Percentiles rank a stretch among this genome's conserved stretches.
phyloP scores from a whole-genome alignment of 2,888 invertebrate genomes.

The Drosophila longiperda region DNA sequence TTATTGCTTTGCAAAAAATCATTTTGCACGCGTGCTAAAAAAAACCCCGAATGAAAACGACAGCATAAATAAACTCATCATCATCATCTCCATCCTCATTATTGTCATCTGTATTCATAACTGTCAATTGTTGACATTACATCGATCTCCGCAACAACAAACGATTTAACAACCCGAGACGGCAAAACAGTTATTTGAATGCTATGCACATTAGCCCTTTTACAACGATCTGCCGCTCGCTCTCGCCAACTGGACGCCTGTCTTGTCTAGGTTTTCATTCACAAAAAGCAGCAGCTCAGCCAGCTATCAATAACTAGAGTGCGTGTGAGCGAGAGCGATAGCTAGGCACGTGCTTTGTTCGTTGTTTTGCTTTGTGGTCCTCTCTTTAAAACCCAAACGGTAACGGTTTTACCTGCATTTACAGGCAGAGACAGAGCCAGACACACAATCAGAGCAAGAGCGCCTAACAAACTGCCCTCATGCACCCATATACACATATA shows the following conservation, averaged over 20 bases:
- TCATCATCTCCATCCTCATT: conserved; percentile 63
- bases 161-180: conserved; percentile 33
- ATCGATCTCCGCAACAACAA: conserved; percentile 54
- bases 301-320: not conserved
- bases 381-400: conserved; percentile 10
- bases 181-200: conserved; percentile 60
- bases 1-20: not conserved
- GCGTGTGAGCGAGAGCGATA: conserved; percentile 10
- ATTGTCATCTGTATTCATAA: conserved; percentile 76
- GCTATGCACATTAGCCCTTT: conserved; percentile 50
- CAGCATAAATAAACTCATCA: conserved; percentile 25
- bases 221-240: not conserved
- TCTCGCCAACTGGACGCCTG: not conserved
- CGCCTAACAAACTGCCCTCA: conserved; percentile 55
- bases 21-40: conserved; percentile 28
- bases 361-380: conserved; percentile 55
- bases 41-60: conserved; percentile 9
- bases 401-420: conserved; percentile 65
- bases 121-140: conserved; percentile 79
- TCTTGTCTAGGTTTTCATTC: conserved; percentile 49
- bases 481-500: conserved; percentile 30
- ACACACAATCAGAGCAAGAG: not conserved
- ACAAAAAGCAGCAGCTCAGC: conserved; percentile 20
- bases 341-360: conserved; percentile 39
- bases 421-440: not conserved